Evolutionary conservation across 2,797 vertebrate genomes (phyloP).

Genomic region (Fringilla coelebs): DNA sequence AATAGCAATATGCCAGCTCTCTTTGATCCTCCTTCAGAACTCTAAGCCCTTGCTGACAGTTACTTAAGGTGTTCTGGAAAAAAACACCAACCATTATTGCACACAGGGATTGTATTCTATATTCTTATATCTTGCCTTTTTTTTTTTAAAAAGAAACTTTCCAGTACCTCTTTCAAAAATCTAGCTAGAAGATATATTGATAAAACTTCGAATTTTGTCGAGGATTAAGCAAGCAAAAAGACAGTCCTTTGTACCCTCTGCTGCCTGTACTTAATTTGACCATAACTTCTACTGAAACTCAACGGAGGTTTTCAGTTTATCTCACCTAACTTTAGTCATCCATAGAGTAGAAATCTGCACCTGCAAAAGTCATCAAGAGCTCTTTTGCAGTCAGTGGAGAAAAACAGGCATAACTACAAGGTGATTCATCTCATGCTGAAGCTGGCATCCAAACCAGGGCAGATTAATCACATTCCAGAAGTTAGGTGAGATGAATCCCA

Average conservation of each 20-base stretch:
- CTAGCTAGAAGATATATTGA: neutral
- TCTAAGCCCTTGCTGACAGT: constrained; percentile 28
- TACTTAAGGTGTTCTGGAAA: constrained; percentile 32
- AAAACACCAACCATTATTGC: neutral
- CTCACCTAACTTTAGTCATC: neutral
- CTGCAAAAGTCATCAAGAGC: neutral
- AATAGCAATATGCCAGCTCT: constrained; percentile 41
- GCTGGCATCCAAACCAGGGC: neutral
- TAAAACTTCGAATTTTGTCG: neutral
- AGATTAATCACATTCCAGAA: neutral
- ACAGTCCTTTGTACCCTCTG: neutral
- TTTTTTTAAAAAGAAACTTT: neutral
- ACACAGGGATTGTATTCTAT: neutral
- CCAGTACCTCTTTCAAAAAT: constrained; percentile 3
- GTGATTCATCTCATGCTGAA: neutral
- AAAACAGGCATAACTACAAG: neutral
- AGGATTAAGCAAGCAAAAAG: neutral
- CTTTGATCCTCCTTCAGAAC: constrained; percentile 58
- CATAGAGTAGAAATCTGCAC: neutral
- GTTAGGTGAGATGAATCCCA: neutral
- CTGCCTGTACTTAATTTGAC: neutral
- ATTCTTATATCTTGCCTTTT: neutral
- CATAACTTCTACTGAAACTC: neutral
- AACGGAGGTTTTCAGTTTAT: neutral
- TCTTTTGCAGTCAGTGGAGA: neutral